Evolutionary conservation across 2,888 invertebrate species (phyloP), one percentile per base, ranked within the genome.

Genomic region (Spatulosminthurus flaviceps): DNA sequence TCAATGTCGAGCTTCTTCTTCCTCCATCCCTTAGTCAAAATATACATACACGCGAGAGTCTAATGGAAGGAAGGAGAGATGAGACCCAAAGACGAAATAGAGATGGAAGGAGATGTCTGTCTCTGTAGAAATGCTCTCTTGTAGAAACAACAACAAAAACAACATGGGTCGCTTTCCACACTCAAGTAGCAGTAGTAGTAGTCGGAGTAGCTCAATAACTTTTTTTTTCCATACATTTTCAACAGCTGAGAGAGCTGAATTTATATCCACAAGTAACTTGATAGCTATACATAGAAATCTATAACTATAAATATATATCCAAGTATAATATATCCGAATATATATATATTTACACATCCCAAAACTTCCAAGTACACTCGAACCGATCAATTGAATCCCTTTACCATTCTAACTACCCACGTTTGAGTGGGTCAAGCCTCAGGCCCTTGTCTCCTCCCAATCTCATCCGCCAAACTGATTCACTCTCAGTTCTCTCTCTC

Each of bases 381-480:
- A 66, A 67, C 64, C 67, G 76, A 76, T 76, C 76, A 76, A 67
- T 67, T 66, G 76, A 76, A 66, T 76, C 76, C 29, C 67, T 67
- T 76, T 66, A 24, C 66, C 26, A 64, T 13, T 73, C 73, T 73
- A 60, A 72, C 70, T 70, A 42, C 41, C 34, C 4, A 22, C 70
- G 41, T 41, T 70, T 70, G 41, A 70, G 70, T 21, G 34, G 41
- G 67, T 76, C 76, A 76, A 76, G 67, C 75, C 66, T 64, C 76
- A 67, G 66, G 76, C 67, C 42, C 42, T 64, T 66, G 64, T 76
- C 64, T 64, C 67, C 51, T 74, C 67, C n/a, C 66, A 76, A 67
- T 67, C 76, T 73, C 73, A 34, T 76, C 76, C 76, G 16, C 64
- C 64, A 76, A 43, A 42, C 76, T 76, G 67, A 76, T 67, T 76